Base-by-base conservation (phyloP, 2,797 vertebrate genomes). In the Syncerus caffer region DNA sequence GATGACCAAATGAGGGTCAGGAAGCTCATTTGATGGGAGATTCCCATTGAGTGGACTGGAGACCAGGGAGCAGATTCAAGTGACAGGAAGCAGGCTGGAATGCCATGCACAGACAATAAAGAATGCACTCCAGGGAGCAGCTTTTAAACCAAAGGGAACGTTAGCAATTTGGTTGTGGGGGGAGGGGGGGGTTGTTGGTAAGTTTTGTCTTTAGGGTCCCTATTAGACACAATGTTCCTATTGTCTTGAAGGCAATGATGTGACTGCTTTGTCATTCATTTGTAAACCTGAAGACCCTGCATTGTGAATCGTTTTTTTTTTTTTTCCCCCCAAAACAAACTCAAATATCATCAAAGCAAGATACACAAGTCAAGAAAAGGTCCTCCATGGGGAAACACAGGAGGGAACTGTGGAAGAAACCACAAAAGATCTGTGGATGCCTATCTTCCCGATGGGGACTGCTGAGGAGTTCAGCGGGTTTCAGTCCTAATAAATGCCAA, bases 211-310 rank as follows among this genome's bases (percentile, higher is more conserved):
- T 50, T 38, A 1, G 7, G 42, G 4, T 80, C 51, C 5, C 62
- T 0, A 0, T 25, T 2, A 25, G 15, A 29, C 29, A 34, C 14
- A 7, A 11, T 31, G 60, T 51, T 50, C 57, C 1, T 4, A 47
- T n/a, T 51, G 79, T 83, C 60, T 80, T 58, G 9, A 50, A 17
- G 78, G 21, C 15, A 47, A 71, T 25, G 29, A 38, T 12, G 5
- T 45, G 8, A 34, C 31, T 0, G 6, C 34, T 9, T 86, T 71
- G 90, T 80, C 47, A 53, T 6, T 88, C 89, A 57, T 58, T 21
- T 57, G 23, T 15, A 85, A 88, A 50, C 78, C 90, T 16, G 4
- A 96, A 31, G 76, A 58, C 29, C 74, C 78, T 31, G 25, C 31
- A 45, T 3, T 27, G 38, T 38, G 42, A 12, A n/a, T 0, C 4